Evolutionary conservation across 1,140 invertebrate genomes (phyloP).

Genomic region (Hydropsyche tenuis): DNA sequence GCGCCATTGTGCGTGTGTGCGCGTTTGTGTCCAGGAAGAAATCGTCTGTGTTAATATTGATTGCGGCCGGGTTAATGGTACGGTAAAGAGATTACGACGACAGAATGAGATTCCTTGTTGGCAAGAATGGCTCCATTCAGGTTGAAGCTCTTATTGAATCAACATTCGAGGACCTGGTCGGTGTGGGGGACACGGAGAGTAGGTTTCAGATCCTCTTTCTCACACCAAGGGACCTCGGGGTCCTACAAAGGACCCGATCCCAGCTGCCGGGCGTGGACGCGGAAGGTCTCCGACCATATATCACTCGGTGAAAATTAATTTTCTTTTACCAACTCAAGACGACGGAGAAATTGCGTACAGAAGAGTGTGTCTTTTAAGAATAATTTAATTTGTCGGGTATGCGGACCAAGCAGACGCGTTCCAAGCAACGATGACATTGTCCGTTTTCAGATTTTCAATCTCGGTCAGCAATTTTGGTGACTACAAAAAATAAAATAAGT

Average conservation of each 20-base stretch:
- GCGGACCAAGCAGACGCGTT: no score
- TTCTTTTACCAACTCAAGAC: slow-evolving; percentile 21
- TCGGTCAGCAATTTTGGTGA: no score
- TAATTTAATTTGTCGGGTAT: slow-evolving; percentile 1
- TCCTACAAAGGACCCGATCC: slow-evolving; percentile 2
- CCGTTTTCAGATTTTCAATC: no score
- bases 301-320: slow-evolving; percentile 30
- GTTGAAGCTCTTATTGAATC: slow-evolving; percentile 24
- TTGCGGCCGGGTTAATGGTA: slow-evolving; percentile 22
- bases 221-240: neutral
- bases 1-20: neutral
- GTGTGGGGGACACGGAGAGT: no score
- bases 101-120: slow-evolving; percentile 15
- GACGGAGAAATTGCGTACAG: slow-evolving; percentile 19
- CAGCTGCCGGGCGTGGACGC: slow-evolving; percentile 11
- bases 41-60: slow-evolving; percentile 26
- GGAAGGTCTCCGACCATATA: slow-evolving; percentile 32
- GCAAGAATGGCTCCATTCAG: slow-evolving; percentile 24
- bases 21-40: slow-evolving; percentile 4
- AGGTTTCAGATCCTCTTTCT: no score
- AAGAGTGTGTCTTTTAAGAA: slow-evolving; percentile 16
- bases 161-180: slow-evolving; percentile 13
- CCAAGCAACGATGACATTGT: no score
- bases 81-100: slow-evolving; percentile 24
- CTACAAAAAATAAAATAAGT: no score